Percentiles rank a stretch among this genome's conserved stretches.
phyloP scores from a whole-genome alignment of 2,797 vertebrate genomes.

The Moxostoma hubbsi region DNA sequence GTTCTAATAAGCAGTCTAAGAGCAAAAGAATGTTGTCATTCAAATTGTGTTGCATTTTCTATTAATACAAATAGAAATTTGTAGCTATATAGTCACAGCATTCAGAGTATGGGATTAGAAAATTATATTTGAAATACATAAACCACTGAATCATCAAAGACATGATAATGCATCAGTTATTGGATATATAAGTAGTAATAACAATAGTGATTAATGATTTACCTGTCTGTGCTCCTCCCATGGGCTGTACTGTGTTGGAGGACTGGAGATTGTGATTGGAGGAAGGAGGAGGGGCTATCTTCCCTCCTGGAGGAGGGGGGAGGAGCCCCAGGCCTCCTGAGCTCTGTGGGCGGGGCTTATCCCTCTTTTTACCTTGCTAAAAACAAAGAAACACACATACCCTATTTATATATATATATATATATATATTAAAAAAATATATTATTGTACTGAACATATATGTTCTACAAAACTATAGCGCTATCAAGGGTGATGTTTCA shows the following conservation, averaged over 20 bases:
- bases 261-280: slow-evolving; percentile 76
- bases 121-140: not conserved
- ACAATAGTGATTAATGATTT: slow-evolving; percentile 16
- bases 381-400: slow-evolving; percentile 30
- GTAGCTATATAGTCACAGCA: too few relatives aligned
- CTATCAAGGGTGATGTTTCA: not conserved
- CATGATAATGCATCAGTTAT: not conserved
- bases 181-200: not conserved
- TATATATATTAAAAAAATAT: not conserved
- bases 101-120: not conserved
- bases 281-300: slow-evolving; percentile 76
- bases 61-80: too few relatives aligned
- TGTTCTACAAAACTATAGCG: too few relatives aligned
- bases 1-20: slow-evolving; percentile 85
- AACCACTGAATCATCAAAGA: not conserved
- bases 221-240: slow-evolving; percentile 64
- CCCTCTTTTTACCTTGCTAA: slow-evolving; percentile 87
- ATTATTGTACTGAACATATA: not conserved
- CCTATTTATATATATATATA: not conserved
- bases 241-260: slow-evolving; percentile 67
- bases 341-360: slow-evolving; percentile 81
- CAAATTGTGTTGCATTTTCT: not conserved
- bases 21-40: slow-evolving; percentile 31
- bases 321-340: slow-evolving; percentile 84
- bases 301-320: slow-evolving; percentile 90